Percentiles rank a stretch among this genome's conserved stretches.
phyloP scores from a whole-genome alignment of 2,797 vertebrate species.

The Leuciscus waleckii region DNA sequence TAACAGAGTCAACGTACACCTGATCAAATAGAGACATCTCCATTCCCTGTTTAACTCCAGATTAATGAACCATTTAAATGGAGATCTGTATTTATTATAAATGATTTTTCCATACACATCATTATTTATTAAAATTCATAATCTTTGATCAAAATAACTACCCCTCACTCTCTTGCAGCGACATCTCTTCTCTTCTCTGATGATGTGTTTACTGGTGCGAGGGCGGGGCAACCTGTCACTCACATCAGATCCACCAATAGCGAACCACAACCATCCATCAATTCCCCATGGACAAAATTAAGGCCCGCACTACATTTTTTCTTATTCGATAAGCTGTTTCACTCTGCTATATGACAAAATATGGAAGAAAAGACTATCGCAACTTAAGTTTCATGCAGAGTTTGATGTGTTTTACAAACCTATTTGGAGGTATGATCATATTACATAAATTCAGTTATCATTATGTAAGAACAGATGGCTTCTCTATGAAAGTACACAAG shows the following conservation, averaged over 20 bases:
- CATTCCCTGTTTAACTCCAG: constrained; percentile 19
- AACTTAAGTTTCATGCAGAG: background rate
- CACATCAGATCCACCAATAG: background rate
- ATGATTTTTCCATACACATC: background rate
- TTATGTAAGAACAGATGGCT: constrained; percentile 33
- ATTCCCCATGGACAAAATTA: background rate
- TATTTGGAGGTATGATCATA: constrained; percentile 18
- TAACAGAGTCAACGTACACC: background rate
- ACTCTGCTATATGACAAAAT: background rate
- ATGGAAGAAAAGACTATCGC: background rate
- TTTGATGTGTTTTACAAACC: background rate
- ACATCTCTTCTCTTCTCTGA: background rate
- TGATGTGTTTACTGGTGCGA: background rate
- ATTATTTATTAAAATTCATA: background rate
- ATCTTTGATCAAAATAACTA: background rate
- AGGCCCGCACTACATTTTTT: background rate
- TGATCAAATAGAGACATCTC: background rate
- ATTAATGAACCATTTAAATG: constrained; percentile 34
- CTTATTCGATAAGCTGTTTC: background rate
- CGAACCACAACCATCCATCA: background rate
- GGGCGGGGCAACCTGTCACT: background rate
- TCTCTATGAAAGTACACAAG: background rate
- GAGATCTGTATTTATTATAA: background rate
- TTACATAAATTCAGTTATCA: constrained; percentile 23
- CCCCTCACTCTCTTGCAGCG: background rate